Evolutionary conservation across 1,140 invertebrate species (phyloP).

Genomic region (Hylaeus volcanicus): DNA sequence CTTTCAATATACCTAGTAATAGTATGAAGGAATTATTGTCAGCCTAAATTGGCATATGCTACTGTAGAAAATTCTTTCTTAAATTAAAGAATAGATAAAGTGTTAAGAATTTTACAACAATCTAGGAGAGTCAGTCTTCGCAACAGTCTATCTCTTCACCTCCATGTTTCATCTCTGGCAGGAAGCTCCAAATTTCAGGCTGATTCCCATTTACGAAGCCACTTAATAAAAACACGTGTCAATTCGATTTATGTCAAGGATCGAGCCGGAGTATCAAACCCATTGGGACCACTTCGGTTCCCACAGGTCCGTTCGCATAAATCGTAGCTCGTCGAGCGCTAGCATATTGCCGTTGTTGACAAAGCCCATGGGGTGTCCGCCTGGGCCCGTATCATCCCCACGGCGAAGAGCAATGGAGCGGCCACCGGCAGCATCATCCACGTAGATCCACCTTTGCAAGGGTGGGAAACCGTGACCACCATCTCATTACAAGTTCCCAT

Average conservation of each 20-base stretch:
- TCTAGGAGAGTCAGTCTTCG: too few species aligned
- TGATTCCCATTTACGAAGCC: neutral
- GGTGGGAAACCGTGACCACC: constrained; percentile 78
- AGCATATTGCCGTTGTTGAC: constrained; percentile 81
- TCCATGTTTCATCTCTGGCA: too few species aligned
- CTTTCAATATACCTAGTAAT: too few species aligned
- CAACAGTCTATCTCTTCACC: neutral
- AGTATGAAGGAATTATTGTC: too few species aligned
- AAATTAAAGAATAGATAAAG: too few species aligned
- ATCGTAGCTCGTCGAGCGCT: constrained; percentile 61
- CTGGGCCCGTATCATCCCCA: constrained; percentile 71
- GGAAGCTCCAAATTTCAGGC: neutral
- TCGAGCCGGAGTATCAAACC: neutral
- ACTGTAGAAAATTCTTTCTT: too few species aligned
- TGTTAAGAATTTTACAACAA: too few species aligned
- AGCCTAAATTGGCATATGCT: too few species aligned
- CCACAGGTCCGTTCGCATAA: constrained; percentile 76
- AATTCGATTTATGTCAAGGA: constrained; percentile 37
- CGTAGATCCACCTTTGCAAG: constrained; percentile 60
- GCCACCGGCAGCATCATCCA: constrained; percentile 45
- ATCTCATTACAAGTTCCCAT: constrained; percentile 81
- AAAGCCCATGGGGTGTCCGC: constrained; percentile 73
- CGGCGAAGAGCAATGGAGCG: constrained; percentile 20
- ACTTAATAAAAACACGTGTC: constrained; percentile 50
- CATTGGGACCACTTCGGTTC: constrained; percentile 65